These are phyloP conservation scores for Eulemur rufifrons DNA, from an alignment of 2,113 vertebrate genomes.

Conservation along the genomic window DNA sequence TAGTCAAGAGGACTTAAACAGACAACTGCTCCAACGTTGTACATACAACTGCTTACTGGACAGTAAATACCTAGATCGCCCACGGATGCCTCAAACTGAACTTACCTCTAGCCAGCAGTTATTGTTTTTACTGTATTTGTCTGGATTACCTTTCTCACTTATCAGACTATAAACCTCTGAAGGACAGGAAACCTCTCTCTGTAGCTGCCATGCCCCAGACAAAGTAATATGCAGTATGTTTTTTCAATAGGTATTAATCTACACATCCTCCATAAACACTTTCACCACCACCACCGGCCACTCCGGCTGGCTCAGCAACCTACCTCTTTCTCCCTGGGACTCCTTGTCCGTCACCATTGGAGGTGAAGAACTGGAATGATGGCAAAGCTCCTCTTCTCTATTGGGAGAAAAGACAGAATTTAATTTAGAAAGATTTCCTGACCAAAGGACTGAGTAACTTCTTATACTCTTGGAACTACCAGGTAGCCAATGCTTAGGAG, in stretches of 20 bases:
- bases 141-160: background rate
- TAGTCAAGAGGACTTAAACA: background rate
- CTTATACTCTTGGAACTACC: background rate
- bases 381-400: conserved; percentile 88
- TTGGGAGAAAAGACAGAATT: background rate
- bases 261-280: background rate
- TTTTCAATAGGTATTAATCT: too few species aligned
- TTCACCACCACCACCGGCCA: rapidly evolving
- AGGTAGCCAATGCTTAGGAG: background rate
- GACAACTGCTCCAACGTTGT: background rate
- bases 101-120: rapidly evolving
- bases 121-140: too few species aligned
- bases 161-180: background rate
- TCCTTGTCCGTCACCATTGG: conserved; percentile 85
- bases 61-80: background rate
- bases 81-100: background rate
- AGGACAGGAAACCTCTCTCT: background rate
- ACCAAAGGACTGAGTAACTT: background rate
- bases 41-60: background rate
- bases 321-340: conserved; percentile 85
- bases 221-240: rapidly evolving
- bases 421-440: background rate
- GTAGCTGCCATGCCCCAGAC: background rate
- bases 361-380: conserved; percentile 83
- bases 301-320: background rate